Evolutionary conservation across 2,888 invertebrate species (phyloP).

Genomic region (Caradrina clavipalpis): DNA sequence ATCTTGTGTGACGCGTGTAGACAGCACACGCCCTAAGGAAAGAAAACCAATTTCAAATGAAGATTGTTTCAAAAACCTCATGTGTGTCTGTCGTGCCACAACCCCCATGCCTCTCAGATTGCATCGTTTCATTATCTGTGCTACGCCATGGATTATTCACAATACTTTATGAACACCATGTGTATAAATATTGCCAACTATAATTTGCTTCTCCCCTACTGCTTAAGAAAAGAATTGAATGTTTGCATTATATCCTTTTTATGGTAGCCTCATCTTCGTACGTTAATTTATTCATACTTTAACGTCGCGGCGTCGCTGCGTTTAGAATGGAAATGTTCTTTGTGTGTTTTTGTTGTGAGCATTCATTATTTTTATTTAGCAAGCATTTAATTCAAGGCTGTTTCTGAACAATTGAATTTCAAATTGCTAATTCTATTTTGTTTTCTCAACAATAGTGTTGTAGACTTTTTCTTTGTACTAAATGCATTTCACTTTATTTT

Average conservation of each 20-base stretch:
- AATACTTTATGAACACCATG: constrained; percentile 50
- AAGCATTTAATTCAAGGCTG: constrained; percentile 30
- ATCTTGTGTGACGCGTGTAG: not conserved
- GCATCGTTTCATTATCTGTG: constrained; percentile 45
- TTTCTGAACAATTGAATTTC: constrained; percentile 16
- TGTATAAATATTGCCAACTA: constrained; percentile 49
- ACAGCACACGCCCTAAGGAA: constrained; percentile 12
- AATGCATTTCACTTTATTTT: not conserved
- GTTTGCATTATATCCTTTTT: constrained; percentile 30
- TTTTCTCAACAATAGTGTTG: not conserved
- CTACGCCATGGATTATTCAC: constrained; percentile 42
- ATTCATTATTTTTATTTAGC: constrained; percentile 39
- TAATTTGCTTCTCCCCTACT: constrained; percentile 44
- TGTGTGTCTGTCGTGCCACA: constrained; percentile 19
- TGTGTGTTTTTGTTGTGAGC: constrained; percentile 38
- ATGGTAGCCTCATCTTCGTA: constrained; percentile 29
- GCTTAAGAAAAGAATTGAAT: constrained; percentile 46
- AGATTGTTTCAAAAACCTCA: constrained; percentile 27
- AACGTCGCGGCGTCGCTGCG: constrained; percentile 38
- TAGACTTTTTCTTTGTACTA: constrained; percentile 8
- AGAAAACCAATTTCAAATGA: constrained; percentile 37
- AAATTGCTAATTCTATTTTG: constrained; percentile 14
- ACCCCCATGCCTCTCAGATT: constrained; percentile 26
- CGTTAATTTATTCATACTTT: constrained; percentile 55
- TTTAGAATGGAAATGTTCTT: constrained; percentile 52